Evolutionary conservation across 2,888 invertebrate species (phyloP).

Genomic region (Aphodius granarius): DNA sequence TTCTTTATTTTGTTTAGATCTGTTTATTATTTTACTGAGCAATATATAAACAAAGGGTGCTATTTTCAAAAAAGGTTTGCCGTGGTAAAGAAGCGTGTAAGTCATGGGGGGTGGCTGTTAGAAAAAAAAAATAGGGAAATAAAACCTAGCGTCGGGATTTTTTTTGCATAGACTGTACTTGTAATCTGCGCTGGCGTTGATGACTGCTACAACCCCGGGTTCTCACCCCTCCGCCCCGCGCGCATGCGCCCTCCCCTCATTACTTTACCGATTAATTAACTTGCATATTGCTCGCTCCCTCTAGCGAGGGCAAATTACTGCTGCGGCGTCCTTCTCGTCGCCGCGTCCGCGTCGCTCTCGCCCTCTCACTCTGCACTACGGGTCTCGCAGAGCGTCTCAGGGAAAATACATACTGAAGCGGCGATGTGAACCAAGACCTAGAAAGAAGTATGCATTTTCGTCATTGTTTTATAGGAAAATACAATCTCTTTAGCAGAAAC

Average conservation of each 20-base stretch:
- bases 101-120: background rate
- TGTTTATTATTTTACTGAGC: no score
- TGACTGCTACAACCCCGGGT: conserved; percentile 59
- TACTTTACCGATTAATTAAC: conserved; percentile 58
- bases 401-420: background rate
- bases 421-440: background rate
- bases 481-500: no score
- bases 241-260: conserved; percentile 56
- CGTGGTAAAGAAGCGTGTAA: background rate
- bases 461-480: no score
- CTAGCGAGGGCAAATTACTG: conserved; percentile 50
- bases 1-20: no score
- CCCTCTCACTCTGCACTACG: conserved; percentile 10
- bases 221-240: conserved; percentile 41
- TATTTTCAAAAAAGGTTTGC: no score
- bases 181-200: conserved; percentile 64
- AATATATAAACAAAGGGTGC: no score
- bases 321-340: conserved; percentile 33
- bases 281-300: conserved; percentile 56
- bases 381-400: background rate
- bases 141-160: conserved; percentile 29
- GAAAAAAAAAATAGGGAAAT: background rate
- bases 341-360: conserved; percentile 30
- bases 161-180: conserved; percentile 59
- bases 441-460: background rate